Evolutionary conservation across 2,888 invertebrate species (phyloP).

Genomic region (Frankliniella intonsa): DNA sequence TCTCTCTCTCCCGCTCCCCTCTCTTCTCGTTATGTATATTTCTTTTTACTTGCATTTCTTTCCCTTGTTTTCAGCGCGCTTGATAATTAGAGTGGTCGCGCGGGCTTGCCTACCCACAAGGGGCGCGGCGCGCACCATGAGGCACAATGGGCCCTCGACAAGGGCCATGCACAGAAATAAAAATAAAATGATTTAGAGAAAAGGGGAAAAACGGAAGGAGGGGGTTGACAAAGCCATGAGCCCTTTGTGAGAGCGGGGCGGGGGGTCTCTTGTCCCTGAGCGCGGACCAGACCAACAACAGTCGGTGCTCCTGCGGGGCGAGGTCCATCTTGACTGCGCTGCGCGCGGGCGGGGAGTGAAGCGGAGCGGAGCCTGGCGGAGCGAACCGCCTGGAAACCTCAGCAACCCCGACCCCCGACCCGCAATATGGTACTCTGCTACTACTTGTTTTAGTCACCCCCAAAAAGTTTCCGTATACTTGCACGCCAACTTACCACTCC

Average conservation of each 20-base stretch:
- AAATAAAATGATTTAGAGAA: too few species aligned
- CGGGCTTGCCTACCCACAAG: not conserved
- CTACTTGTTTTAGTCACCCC: not conserved
- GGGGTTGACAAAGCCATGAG: too few species aligned
- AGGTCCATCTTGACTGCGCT: too few species aligned
- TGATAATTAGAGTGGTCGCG: conserved; percentile 20
- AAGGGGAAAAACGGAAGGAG: too few species aligned
- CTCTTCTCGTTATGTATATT: not conserved
- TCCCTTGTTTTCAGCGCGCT: not conserved
- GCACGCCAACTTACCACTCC: not conserved
- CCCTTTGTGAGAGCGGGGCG: too few species aligned
- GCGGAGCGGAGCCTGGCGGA: not conserved
- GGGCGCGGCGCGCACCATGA: not conserved
- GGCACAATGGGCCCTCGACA: not conserved
- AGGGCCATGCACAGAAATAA: too few species aligned
- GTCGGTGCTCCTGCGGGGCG: too few species aligned
- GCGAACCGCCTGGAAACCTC: too few species aligned
- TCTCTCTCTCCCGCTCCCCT: not conserved
- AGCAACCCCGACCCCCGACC: too few species aligned
- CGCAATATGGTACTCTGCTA: too few species aligned
- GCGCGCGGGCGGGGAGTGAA: not conserved
- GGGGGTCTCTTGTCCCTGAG: too few species aligned
- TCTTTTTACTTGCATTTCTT: not conserved
- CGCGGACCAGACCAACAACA: too few species aligned
- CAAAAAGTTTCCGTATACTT: not conserved